Percentiles rank a stretch among this genome's conserved stretches.
Evolutionary conservation across 2,113 vertebrate species (phyloP).

Genomic region (Oophaga pumilio): DNA sequence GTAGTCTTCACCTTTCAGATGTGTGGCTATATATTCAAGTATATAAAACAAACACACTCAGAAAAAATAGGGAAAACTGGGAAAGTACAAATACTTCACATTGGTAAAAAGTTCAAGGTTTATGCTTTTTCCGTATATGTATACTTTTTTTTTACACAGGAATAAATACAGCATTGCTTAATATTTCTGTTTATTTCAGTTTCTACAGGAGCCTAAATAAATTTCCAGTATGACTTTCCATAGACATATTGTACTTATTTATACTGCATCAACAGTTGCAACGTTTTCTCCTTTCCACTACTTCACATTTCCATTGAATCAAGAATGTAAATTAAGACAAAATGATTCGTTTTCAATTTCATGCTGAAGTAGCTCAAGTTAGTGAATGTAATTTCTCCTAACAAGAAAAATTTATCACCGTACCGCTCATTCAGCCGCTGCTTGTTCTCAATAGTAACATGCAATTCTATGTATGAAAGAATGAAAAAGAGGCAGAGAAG

Average conservation of each 20-base stretch:
- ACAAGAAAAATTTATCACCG: constrained; percentile 99
- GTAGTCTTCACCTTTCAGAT: too few species aligned
- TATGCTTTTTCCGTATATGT: too few species aligned
- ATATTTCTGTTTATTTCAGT: neutral
- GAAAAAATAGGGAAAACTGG: too few species aligned
- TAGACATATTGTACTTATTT: constrained; percentile 15
- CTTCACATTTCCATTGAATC: constrained; percentile 96
- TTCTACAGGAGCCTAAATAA: neutral
- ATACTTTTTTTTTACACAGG: neutral
- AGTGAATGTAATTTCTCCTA: constrained; percentile 97
- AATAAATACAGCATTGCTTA: neutral
- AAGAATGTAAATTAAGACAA: constrained; percentile 98
- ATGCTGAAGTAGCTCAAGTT: constrained; percentile 99
- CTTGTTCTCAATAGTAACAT: constrained; percentile 74
- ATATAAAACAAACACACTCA: too few species aligned
- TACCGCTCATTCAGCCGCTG: constrained; percentile 88
- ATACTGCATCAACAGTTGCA: constrained; percentile 62
- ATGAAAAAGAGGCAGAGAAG: constrained; percentile 86
- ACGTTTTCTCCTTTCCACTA: constrained; percentile 74
- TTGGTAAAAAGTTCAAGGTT: too few species aligned
- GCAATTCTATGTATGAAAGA: constrained; percentile 73
- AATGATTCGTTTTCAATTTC: constrained; percentile 99
- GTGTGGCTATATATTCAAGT: too few species aligned
- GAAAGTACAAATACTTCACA: too few species aligned
- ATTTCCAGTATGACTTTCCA: neutral